A percentile compares a stretch with the other conserved stretches of the same genome.
Evolutionary conservation across 1,140 invertebrate species (phyloP).

Genomic region (Agrilus planipennis): DNA sequence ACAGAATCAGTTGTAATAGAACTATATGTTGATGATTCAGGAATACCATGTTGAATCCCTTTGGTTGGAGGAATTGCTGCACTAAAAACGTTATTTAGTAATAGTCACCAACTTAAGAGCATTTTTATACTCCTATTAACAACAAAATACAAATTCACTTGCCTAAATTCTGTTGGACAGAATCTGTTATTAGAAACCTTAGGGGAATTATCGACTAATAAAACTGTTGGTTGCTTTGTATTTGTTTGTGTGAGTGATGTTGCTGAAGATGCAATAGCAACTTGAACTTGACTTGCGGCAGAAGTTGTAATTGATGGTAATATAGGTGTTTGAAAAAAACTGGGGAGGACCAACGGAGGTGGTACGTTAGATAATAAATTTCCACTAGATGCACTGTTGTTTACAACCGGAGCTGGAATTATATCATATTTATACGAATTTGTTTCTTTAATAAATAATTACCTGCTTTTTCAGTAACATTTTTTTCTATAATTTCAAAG

Average conservation of each 20-base stretch:
- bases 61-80: constrained; percentile 45
- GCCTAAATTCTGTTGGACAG: constrained; percentile 29
- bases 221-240: constrained; percentile 1
- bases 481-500: constrained; percentile 38
- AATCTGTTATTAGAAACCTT: constrained; percentile 18
- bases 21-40: constrained; percentile 27
- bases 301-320: constrained; percentile 1
- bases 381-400: constrained; percentile 24
- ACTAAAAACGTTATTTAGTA: constrained; percentile 28
- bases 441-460: constrained; percentile 1
- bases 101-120: constrained; percentile 7
- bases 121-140: constrained; percentile 3
- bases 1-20: constrained; percentile 29
- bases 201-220: no score
- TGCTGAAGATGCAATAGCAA: neutral
- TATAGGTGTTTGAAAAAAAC: constrained; percentile 32
- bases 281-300: neutral
- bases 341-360: constrained; percentile 44
- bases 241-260: neutral
- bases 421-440: neutral
- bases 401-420: constrained; percentile 20
- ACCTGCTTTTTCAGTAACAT: constrained; percentile 20
- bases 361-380: constrained; percentile 44
- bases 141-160: constrained; percentile 13
- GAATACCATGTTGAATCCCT: constrained; percentile 35